Evolutionary conservation across 2,797 vertebrate genomes (phyloP).

Genomic region (Microctenopoma stevenorrisi): DNA sequence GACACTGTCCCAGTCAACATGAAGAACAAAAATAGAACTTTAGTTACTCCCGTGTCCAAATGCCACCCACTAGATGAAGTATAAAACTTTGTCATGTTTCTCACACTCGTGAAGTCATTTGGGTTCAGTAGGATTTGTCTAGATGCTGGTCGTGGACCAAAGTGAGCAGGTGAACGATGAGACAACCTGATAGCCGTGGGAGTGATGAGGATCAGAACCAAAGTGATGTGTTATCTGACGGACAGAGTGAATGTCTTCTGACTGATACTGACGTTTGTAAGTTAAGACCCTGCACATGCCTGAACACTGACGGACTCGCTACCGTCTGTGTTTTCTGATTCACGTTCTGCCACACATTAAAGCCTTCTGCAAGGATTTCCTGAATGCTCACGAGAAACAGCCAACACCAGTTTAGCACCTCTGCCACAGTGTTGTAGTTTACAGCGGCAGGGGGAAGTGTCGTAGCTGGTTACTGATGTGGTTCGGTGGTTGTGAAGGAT

Average conservation of each 20-base stretch:
- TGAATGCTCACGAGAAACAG: not conserved
- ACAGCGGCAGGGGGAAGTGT: conserved; percentile 8
- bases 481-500: conserved; percentile 55
- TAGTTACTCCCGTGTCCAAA: not conserved
- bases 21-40: not conserved
- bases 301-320: not conserved
- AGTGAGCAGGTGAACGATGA: not conserved
- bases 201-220: not conserved
- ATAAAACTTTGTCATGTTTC: too few relatives aligned
- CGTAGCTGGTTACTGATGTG: conserved; percentile 52
- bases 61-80: too few relatives aligned
- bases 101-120: too few relatives aligned
- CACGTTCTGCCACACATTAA: not conserved
- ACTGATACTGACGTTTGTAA: too few relatives aligned
- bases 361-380: conserved; percentile 1
- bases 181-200: not conserved
- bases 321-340: not conserved
- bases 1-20: conserved; percentile 19
- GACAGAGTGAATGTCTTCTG: not conserved
- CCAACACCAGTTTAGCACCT: not conserved
- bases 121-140: too few relatives aligned
- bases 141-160: not conserved
- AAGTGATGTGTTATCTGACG: not conserved
- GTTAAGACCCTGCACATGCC: not conserved
- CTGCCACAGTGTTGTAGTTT: conserved; percentile 11